phyloP scores from a whole-genome alignment of 2,113 vertebrate species.

The Morone saxatilis region DNA sequence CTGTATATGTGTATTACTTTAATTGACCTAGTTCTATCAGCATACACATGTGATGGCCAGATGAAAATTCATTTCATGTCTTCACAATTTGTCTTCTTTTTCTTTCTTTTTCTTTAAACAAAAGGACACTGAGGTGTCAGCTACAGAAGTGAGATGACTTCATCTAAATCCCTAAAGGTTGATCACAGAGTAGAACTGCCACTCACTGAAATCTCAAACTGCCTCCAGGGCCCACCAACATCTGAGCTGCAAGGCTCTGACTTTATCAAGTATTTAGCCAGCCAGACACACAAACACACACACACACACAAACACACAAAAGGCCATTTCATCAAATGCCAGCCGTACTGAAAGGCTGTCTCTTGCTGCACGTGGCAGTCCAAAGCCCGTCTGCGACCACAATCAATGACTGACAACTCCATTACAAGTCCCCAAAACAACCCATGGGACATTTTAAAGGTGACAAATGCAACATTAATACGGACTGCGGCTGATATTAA shows the following conservation, averaged over 20 bases:
- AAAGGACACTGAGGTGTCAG: conserved; percentile 35
- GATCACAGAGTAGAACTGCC: conserved; percentile 58
- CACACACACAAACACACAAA: conserved; percentile 54
- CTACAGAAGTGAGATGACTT: conserved; percentile 45
- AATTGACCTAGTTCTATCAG: background rate
- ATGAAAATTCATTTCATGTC: conserved; percentile 12
- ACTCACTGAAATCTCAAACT: conserved; percentile 62
- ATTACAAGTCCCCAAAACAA: conserved; percentile 55
- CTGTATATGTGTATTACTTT: background rate
- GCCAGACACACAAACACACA: conserved; percentile 17
- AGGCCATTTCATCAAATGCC: conserved; percentile 74
- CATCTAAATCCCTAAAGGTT: conserved; percentile 59
- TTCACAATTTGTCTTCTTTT: background rate
- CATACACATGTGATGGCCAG: background rate
- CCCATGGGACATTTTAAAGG: conserved; percentile 48
- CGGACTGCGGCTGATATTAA: conserved; percentile 50
- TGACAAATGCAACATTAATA: conserved; percentile 63
- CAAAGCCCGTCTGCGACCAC: conserved; percentile 41
- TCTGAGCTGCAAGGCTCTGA: conserved; percentile 50
- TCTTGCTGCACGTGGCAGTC: conserved; percentile 57
- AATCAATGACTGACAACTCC: conserved; percentile 73
- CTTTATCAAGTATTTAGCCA: conserved; percentile 69
- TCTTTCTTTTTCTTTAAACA: background rate
- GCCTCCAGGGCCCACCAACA: conserved; percentile 41
- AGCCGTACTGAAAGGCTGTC: conserved; percentile 63